Evolutionary conservation across 2,888 invertebrate species (phyloP), one percentile per base, ranked within the genome.

Genomic region (Folsomia manolachei): DNA sequence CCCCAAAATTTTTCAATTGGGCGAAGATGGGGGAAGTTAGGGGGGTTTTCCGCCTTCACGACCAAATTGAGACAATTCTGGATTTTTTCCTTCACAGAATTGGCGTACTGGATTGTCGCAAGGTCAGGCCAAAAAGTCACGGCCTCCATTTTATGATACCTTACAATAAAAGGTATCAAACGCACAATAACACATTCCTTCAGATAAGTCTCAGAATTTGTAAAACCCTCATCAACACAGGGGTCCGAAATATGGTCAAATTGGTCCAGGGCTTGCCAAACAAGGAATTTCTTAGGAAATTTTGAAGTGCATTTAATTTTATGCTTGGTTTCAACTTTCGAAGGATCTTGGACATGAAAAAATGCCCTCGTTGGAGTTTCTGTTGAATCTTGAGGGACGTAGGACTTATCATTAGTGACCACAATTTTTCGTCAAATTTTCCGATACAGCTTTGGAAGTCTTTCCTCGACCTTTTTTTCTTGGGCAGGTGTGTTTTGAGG

Each of bases 181-280:
- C 68, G 60, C 1, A 18, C 18, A 63, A 60, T 69, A 1, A 71
- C 18, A 53, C 74, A 71, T 26, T 74, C 71, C 27, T 69, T 19
- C 25, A 69, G 23, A 62, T 71, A 74, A 14, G 51, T 56, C 11
- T 73, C 1, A 18, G 23, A 56, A 39, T n/a, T 64, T 11, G 63
- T 71, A 4, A 60, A 70, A 18, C 69, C 69, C 21, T 63, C 52
- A 2, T 69, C 27, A 64, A 69, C 24, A n/a, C 23, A 72, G 1
- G 73, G 63, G 18, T 73, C 68, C 9, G 70, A 73, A 39, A 73
- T 25, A 39, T 71, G 53, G 18, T 71, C 71, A 27, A 56, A 26
- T 63, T 73, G 39, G 61, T 71, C 71, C 56, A 71, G 27, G 1
- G 68, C 70, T 26, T 64, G 65, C 72, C 72, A 72, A 25, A 72